Percentiles rank a stretch among this genome's conserved stretches.
These are phyloP conservation scores for Verasper variegatus DNA, from an alignment of 2,113 vertebrate species.

Conservation along the genomic window DNA sequence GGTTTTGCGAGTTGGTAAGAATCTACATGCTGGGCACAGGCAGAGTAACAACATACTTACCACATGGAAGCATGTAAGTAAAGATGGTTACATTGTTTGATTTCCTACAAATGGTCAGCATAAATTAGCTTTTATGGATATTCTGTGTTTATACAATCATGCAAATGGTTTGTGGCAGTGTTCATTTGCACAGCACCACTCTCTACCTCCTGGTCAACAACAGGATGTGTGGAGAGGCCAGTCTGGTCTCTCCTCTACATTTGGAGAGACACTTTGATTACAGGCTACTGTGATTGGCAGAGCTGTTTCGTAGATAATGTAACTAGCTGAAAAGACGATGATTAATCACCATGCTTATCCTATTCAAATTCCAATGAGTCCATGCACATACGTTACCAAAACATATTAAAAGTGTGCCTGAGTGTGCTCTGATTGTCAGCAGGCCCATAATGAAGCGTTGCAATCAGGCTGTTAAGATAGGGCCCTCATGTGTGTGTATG, in stretches of 20 bases:
- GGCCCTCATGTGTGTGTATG: not conserved
- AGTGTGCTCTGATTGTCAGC: not conserved
- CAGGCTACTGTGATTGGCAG: not conserved
- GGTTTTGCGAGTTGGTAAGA: too few species aligned
- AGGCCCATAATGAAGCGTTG: not conserved
- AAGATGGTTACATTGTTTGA: not conserved
- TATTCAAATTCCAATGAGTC: constrained; percentile 8
- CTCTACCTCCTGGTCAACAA: not conserved
- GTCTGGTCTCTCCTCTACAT: constrained; percentile 6
- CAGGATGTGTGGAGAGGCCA: not conserved
- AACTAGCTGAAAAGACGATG: constrained; percentile 18
- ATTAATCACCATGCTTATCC: constrained; percentile 7
- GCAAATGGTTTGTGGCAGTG: not conserved
- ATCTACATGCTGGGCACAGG: too few species aligned
- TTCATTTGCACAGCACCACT: not conserved
- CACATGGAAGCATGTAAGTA: not conserved
- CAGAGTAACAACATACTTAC: too few species aligned
- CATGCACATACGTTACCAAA: not conserved
- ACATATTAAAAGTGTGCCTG: constrained; percentile 3
- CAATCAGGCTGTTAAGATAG: constrained; percentile 1
- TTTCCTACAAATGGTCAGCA: not conserved
- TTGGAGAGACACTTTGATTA: constrained; percentile 7
- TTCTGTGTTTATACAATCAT: constrained; percentile 1
- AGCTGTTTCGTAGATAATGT: constrained; percentile 21
- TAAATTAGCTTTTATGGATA: not conserved